Base-by-base conservation (phyloP, 2,797 vertebrate species). In the Peromyscus attwateri region DNA sequence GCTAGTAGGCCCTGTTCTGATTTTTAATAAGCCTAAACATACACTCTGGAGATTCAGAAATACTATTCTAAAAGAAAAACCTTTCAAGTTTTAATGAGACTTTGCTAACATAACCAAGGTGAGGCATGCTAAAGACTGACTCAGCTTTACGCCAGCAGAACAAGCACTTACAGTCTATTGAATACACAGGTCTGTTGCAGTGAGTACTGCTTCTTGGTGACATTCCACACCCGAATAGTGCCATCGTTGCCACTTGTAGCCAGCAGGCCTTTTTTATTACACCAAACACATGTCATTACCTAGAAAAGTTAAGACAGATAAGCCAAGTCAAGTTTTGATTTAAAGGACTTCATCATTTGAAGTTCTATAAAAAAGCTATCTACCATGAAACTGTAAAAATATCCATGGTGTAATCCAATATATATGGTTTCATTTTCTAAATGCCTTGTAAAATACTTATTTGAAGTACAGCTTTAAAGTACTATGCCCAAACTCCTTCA, bases 161-260 rank as follows among this genome's bases (percentile, higher is more conserved):
- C 25, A 6, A 73, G 29, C 80, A 98, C 99, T 99, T 97, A 99
- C 99, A 98, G 71, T 98, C 99, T 99, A 94, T 99, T 99, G 98
- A 99, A 99, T 96, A 99, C 98, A 76, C 99, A 99, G 0, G 99
- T 99, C 97, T 99, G 99, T 55, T 99, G 99, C 43, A 99, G 98
- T 0, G 99, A 99, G 97, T 99, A 99, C 40, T 99, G 99, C 97
- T 99, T 99, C 98, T 99, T 99, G 40, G 99, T 99, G 29, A 99
- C 99, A 29, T 99, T 99, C 99, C 99, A 99, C 37, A 99, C 99
- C 52, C 99, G 98, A 76, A 99, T 99, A 0, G 99, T 99, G 27
- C 99, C 99, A 71, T 99, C 99, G n/a, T 98, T 99, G 55, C 99
- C 99, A 89, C 99, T 99, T 4, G 99, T 99, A 0, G 99, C 99